These are phyloP conservation scores for Drosophila ohnishii DNA, from an alignment of 1,140 invertebrate species.

Conservation along the genomic window DNA sequence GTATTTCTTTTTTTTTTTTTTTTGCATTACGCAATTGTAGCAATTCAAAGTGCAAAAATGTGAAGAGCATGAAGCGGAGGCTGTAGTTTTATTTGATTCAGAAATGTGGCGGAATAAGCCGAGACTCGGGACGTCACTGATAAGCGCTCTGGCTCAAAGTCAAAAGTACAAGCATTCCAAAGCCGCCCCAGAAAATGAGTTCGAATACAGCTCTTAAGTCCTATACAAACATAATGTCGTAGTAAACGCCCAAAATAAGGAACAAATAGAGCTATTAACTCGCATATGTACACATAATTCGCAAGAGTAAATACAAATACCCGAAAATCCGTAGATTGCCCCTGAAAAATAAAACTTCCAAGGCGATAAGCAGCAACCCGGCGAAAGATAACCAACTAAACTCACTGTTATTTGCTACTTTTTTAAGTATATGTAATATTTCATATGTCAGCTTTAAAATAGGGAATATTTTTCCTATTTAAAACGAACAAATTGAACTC, in stretches of 20 bases:
- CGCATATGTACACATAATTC: not conserved
- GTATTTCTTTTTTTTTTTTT: not conserved
- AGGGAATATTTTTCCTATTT: not conserved
- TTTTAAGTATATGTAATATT: not conserved
- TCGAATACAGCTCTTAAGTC: not conserved
- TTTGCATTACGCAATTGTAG: slow-evolving; percentile 34
- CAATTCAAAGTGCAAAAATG: slow-evolving; percentile 38
- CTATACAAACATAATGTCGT: slow-evolving; percentile 2
- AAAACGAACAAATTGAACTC: not conserved
- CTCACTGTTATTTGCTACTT: not conserved
- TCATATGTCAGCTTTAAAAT: not conserved
- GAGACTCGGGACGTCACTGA: slow-evolving; percentile 64
- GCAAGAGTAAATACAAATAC: slow-evolving; percentile 16
- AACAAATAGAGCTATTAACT: not conserved
- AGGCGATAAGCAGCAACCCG: slow-evolving; percentile 23
- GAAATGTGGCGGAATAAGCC: slow-evolving; percentile 21
- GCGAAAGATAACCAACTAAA: not conserved
- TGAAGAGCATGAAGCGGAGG: not conserved
- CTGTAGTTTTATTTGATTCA: slow-evolving; percentile 2
- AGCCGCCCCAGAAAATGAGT: not conserved
- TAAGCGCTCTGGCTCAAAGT: slow-evolving; percentile 63
- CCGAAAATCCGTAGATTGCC: slow-evolving; percentile 9
- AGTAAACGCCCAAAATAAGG: slow-evolving; percentile 1
- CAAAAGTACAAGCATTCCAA: slow-evolving; percentile 52
- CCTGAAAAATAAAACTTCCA: slow-evolving; percentile 18